Evolutionary conservation across 2,888 invertebrate species (phyloP).

Genomic region (Amiota mariae): DNA sequence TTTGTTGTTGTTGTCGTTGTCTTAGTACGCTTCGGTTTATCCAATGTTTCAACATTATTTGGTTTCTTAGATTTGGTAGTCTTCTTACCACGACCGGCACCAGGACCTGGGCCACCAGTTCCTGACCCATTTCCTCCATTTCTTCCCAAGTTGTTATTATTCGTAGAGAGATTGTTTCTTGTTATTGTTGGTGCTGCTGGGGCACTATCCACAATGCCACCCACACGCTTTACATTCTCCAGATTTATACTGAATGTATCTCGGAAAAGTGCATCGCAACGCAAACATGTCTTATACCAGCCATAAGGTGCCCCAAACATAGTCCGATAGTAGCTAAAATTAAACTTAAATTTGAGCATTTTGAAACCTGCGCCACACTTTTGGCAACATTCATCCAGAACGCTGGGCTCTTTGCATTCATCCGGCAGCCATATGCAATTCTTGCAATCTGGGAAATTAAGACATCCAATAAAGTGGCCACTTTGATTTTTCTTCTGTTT

Average conservation of each 20-base stretch:
- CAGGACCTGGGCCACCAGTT: not conserved
- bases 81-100: not conserved
- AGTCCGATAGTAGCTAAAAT: constrained; percentile 59
- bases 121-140: not conserved
- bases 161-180: not conserved
- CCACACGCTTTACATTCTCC: constrained; percentile 67
- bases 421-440: constrained; percentile 88
- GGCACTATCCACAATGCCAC: constrained; percentile 62
- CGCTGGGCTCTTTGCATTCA: constrained; percentile 79
- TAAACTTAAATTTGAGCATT: constrained; percentile 64
- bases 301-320: constrained; percentile 65
- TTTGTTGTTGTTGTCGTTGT: constrained; percentile 23
- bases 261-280: constrained; percentile 69
- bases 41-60: constrained; percentile 5
- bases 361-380: constrained; percentile 66
- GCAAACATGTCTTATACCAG: constrained; percentile 70
- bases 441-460: constrained; percentile 86
- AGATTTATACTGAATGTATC: constrained; percentile 69
- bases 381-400: constrained; percentile 82
- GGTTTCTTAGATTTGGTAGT: constrained; percentile 35
- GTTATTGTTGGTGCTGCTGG: not conserved
- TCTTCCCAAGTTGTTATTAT: not conserved
- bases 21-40: constrained; percentile 29
- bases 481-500: constrained; percentile 80
- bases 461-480: constrained; percentile 84